phyloP scores from a whole-genome alignment of 1,140 invertebrate species.

The Sminthurinus signatus region DNA sequence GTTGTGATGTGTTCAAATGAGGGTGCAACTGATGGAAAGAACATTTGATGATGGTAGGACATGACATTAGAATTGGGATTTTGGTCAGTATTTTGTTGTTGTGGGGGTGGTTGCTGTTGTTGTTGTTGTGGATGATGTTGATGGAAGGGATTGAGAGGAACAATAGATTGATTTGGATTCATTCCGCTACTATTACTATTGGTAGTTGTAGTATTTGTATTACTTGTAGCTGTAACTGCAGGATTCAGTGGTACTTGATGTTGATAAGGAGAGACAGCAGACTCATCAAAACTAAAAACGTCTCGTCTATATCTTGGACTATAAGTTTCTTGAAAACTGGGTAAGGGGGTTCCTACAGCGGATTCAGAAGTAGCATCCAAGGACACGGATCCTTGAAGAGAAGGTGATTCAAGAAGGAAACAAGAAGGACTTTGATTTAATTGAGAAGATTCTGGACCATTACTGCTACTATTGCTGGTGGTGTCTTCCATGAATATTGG shows the following conservation, averaged over 20 bases:
- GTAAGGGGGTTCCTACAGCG: conserved; percentile 56
- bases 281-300: conserved; percentile 47
- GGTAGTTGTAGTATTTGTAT: background rate
- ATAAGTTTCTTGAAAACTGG: conserved; percentile 80
- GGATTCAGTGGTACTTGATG: conserved; percentile 14
- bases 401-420: conserved; percentile 37
- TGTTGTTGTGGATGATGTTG: conserved; percentile 52
- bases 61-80: conserved; percentile 50
- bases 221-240: too few relatives aligned
- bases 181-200: background rate
- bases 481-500: conserved; percentile 38
- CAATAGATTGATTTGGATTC: background rate
- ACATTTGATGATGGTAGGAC: conserved; percentile 40
- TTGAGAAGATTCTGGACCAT: conserved; percentile 23
- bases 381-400: conserved; percentile 33
- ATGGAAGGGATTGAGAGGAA: background rate
- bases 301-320: conserved; percentile 58
- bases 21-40: conserved; percentile 38
- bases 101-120: conserved; percentile 44
- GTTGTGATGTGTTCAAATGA: conserved; percentile 44
- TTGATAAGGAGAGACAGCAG: conserved; percentile 39
- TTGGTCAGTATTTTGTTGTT: conserved; percentile 46
- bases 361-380: conserved; percentile 41
- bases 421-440: conserved; percentile 21
- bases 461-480: conserved; percentile 36